These are phyloP conservation scores for Protonemura montana DNA, from an alignment of 2,888 invertebrate species.

Conservation along the genomic window DNA sequence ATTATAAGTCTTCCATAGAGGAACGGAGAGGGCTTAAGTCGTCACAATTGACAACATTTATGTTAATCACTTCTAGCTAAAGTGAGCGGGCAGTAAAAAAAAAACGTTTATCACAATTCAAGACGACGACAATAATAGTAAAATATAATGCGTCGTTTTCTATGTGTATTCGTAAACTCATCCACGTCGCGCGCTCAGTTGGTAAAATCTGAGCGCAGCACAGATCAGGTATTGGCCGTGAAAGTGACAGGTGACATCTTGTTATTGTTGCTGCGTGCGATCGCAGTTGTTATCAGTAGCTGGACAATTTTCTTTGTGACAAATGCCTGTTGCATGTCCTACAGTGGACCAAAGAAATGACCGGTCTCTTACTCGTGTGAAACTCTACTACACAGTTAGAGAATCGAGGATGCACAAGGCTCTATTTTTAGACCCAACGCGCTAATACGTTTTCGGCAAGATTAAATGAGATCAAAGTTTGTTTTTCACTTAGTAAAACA, in stretches of 20 bases:
- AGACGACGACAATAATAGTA: neutral
- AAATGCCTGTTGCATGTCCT: no score
- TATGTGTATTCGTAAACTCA: neutral
- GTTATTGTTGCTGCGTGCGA: no score
- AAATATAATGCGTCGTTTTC: neutral
- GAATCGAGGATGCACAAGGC: neutral
- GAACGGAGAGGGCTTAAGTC: neutral
- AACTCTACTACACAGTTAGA: neutral
- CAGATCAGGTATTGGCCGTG: no score
- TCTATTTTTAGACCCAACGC: neutral
- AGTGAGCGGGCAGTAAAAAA: neutral
- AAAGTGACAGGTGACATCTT: no score
- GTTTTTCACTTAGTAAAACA: neutral
- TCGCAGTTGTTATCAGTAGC: no score
- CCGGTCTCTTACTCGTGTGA: no score
- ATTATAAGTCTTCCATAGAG: slow-evolving; percentile 5
- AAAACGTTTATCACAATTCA: neutral
- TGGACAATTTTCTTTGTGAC: no score
- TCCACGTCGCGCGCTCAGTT: no score
- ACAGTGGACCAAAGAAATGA: no score
- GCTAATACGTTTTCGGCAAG: neutral
- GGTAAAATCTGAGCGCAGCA: no score
- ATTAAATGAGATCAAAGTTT: neutral
- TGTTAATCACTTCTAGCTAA: neutral
- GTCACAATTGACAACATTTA: slow-evolving; percentile 7